These are phyloP conservation scores for Melanostoma scalare DNA, from an alignment of 2,888 invertebrate species.

Conservation along the genomic window DNA sequence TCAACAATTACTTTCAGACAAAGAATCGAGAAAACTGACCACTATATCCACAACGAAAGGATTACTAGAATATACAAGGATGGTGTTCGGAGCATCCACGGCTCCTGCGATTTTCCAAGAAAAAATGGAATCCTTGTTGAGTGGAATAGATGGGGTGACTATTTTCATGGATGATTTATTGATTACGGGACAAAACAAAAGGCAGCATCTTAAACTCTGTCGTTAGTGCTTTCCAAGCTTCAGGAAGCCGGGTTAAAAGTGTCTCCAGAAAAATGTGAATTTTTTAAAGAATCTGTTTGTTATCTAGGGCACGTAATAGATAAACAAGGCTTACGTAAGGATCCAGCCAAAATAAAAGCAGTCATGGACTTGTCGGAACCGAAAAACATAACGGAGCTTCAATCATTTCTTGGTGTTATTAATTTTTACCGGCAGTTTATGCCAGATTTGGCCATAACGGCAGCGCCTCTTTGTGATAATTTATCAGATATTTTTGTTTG, in stretches of 20 bases:
- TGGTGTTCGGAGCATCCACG: conserved; percentile 77
- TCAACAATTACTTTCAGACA: conserved; percentile 76
- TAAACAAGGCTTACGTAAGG: too few species aligned
- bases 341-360: too few species aligned
- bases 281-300: too few species aligned
- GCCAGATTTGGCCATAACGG: background rate
- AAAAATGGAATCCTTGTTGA: conserved; percentile 75
- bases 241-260: too few species aligned
- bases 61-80: conserved; percentile 38
- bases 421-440: conserved; percentile 22
- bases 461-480: conserved; percentile 3
- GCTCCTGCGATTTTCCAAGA: conserved; percentile 78
- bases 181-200: background rate
- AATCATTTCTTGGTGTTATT: conserved; percentile 11
- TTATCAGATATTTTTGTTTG: conserved; percentile 3
- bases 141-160: conserved; percentile 48
- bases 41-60: conserved; percentile 74
- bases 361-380: too few species aligned
- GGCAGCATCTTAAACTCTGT: background rate
- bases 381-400: conserved; percentile 1
- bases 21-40: conserved; percentile 73
- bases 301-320: too few species aligned
- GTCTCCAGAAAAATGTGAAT: too few species aligned
- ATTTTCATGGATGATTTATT: conserved; percentile 12
- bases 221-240: background rate